Base-by-base conservation (phyloP, 1,140 invertebrate species). In the Temnothorax longispinosus region DNA sequence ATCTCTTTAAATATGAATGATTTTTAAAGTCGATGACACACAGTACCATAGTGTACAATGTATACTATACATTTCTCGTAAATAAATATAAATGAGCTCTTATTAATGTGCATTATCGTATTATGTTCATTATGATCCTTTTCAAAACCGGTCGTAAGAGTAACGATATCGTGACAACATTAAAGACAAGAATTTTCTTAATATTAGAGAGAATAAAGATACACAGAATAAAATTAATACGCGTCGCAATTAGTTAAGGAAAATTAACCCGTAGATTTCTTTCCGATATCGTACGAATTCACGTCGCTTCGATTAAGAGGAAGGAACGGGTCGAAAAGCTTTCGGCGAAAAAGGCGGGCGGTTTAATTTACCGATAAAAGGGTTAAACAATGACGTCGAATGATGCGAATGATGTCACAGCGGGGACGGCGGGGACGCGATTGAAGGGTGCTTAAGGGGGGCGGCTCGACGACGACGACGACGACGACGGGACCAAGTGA, bases 331-430 rank as follows among this genome's bases (percentile, higher is more conserved):
- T 10, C 32, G 15, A 38, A 15, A n/a, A 18, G 10, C n/a, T 47
- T 47, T n/a, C n/a, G 44, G 32, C 3, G 18, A 8, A n/a, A 47
- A n/a, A 65, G 27, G 11, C 38, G n/a, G 15, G 2, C 32, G 44
- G 44, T 44, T 32, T 10, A 58, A 81, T 71, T 81, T 44, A 72
- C 52, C 52, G 67, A 44, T 72, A 74, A 72, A 62, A 50, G 32
- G 18, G 27, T 74, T 18, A 21, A 62, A 38, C 54, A 60, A 62
- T 50, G 71, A 84, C 27, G 32, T 84, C 67, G n/a, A 74, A 60
- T 50, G 41, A 74, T 50, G 54, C n/a, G 44, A 82, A 50, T 60
- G 52, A 82, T 82, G 54, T 84, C 27, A 74, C 67, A 21, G 32
- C 2, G 65, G 15, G 7, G 18, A 11, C 11, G 64, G 35, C 6